Conservation (phyloP, 2,888 invertebrate species). For the Pimpla rufipes region DNA sequence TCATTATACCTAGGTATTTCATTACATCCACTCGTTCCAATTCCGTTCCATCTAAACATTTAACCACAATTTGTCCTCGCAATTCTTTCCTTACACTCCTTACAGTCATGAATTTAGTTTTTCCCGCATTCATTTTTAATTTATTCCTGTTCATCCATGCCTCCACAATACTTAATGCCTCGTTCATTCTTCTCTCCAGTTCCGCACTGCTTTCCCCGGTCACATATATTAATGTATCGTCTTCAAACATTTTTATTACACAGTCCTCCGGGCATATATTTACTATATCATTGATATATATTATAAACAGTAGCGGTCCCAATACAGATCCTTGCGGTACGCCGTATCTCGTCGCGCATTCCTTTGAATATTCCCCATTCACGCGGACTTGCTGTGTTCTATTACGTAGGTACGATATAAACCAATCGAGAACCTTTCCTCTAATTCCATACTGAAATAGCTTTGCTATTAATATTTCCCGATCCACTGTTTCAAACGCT, state of each 20-base stretch:
- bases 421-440: conserved; percentile 49
- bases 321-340: conserved; percentile 41
- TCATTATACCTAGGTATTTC: conserved; percentile 61
- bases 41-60: conserved; percentile 42
- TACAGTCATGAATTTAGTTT: conserved; percentile 63
- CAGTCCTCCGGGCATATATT: conserved; percentile 29
- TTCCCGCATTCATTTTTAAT: conserved; percentile 54
- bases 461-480: conserved; percentile 45
- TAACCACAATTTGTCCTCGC: conserved; percentile 22
- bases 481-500: conserved; percentile 62
- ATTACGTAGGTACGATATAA: conserved; percentile 45
- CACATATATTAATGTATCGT: conserved; percentile 61
- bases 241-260: conserved; percentile 56
- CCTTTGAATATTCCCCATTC: conserved; percentile 1
- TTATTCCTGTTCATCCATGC: conserved; percentile 56
- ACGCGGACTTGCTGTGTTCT: conserved; percentile 41
- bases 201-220: conserved; percentile 30
- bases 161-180: conserved; percentile 21
- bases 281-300: conserved; percentile 51
- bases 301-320: conserved; percentile 48
- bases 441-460: conserved; percentile 37
- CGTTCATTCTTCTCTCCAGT: conserved; percentile 48
- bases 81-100: conserved; percentile 52
- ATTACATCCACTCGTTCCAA: conserved; percentile 51
- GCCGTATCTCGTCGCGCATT: neutral